A percentile compares a stretch with the other conserved stretches of the same genome.
phyloP scores from a whole-genome alignment of 2,113 vertebrate genomes.

The Erythrolamprus reginae region DNA sequence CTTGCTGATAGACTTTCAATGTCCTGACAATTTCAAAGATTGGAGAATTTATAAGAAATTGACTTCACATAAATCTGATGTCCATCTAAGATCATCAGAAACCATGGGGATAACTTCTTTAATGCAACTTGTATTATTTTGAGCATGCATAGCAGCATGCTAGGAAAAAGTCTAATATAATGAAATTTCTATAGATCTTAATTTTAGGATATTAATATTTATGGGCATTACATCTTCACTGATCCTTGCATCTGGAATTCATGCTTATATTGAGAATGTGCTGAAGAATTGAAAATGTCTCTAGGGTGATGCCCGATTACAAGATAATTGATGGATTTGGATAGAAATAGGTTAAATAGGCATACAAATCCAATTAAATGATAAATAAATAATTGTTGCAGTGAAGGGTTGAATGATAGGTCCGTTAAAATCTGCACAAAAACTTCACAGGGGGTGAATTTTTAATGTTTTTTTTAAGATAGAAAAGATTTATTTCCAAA shows the following conservation, averaged over 20 bases:
- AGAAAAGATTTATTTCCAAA: background rate
- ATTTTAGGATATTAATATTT: background rate
- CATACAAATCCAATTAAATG: too few relatives aligned
- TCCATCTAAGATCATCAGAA: background rate
- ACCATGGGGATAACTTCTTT: background rate
- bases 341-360: background rate
- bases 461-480: background rate
- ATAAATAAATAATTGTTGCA: too few relatives aligned
- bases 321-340: background rate
- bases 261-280: background rate
- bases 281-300: background rate
- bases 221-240: background rate
- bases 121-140: background rate
- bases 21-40: background rate
- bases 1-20: background rate
- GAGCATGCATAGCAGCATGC: background rate
- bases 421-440: background rate
- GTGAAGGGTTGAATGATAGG: background rate
- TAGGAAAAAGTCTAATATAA: background rate
- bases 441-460: background rate
- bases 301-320: background rate
- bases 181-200: background rate
- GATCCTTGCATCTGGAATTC: background rate
- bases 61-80: background rate
- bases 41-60: background rate